Conservation (phyloP, 2,888 invertebrate genomes). For the Chrysolina oricalcia region DNA sequence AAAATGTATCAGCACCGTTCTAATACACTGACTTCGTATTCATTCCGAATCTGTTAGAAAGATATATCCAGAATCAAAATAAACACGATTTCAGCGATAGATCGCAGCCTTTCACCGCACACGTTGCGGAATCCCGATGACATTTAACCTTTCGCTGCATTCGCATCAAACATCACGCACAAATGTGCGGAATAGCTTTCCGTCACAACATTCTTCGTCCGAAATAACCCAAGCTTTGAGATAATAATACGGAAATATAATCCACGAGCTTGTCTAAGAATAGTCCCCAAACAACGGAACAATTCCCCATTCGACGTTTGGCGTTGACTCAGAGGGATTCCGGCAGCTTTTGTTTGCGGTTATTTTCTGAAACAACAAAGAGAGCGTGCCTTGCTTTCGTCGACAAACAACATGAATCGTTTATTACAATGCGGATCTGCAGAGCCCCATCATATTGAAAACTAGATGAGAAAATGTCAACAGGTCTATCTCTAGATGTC, state of each 20-base stretch:
- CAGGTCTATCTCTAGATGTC: no score
- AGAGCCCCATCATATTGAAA: no score
- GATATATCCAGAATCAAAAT: no score
- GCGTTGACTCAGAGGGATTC: conserved; percentile 17
- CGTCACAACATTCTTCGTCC: conserved; percentile 8
- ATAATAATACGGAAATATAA: conserved; percentile 18
- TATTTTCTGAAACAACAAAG: not conserved
- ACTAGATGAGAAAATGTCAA: no score
- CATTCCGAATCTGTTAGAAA: no score
- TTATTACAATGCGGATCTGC: no score
- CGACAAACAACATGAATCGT: not conserved
- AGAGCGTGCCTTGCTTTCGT: not conserved
- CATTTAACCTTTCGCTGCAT: not conserved
- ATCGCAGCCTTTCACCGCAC: no score
- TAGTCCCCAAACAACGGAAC: conserved; percentile 14
- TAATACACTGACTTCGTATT: no score
- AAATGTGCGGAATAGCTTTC: conserved; percentile 10
- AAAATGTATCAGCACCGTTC: no score
- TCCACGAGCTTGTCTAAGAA: conserved; percentile 5
- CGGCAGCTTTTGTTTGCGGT: conserved; percentile 7
- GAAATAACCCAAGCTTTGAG: conserved; percentile 13
- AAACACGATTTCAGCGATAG: no score
- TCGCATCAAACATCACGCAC: conserved; percentile 11
- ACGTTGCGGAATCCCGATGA: no score
- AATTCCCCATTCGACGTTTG: not conserved